Evolutionary conservation across 2,888 invertebrate genomes (phyloP), one percentile per base, ranked within the genome.

Genomic region (Rugalucina vietnamica): DNA sequence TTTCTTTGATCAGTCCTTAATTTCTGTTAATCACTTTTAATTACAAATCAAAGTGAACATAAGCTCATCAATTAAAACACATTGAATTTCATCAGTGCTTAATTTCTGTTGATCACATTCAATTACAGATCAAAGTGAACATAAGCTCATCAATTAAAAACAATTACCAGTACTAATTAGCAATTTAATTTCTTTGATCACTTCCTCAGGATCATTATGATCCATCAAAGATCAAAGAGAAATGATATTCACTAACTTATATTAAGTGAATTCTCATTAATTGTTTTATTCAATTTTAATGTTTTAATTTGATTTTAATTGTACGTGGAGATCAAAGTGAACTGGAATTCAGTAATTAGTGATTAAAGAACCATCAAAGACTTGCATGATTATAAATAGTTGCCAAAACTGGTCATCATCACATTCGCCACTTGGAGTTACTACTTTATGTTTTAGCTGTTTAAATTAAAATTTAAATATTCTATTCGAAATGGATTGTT

Each of bases 291-390:
- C n/a, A n/a, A n/a, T n/a, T n/a, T n/a, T n/a, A n/a, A n/a, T n/a
- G n/a, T n/a, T n/a, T n/a, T n/a, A n/a, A n/a, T n/a, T n/a, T n/a
- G n/a, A n/a, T n/a, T n/a, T n/a, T n/a, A n/a, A n/a, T n/a, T n/a
- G n/a, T n/a, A n/a, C n/a, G n/a, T n/a, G n/a, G n/a, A n/a, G n/a
- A 54, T 54, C 54, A 54, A 54, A 54, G 54, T 54, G 54, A 54
- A 54, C n/a, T 4, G 21, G 24, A 54, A 24, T 24, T 54, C 54
- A 54, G 12, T 21, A 54, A 54, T 54, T 54, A 54, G 24, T 21
- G n/a, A 54, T n/a, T 4, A 21, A 54, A 14, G 10, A 12, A 54
- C 18, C 18, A 18, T 21, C 24, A 18, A 54, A 54, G 24, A 24
- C 4, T 4, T 24, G 24, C 18, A 54, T n/a, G n/a, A 12, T 18